Evolutionary conservation across 1,140 invertebrate species (phyloP).

Genomic region (Hestina assimilis): DNA sequence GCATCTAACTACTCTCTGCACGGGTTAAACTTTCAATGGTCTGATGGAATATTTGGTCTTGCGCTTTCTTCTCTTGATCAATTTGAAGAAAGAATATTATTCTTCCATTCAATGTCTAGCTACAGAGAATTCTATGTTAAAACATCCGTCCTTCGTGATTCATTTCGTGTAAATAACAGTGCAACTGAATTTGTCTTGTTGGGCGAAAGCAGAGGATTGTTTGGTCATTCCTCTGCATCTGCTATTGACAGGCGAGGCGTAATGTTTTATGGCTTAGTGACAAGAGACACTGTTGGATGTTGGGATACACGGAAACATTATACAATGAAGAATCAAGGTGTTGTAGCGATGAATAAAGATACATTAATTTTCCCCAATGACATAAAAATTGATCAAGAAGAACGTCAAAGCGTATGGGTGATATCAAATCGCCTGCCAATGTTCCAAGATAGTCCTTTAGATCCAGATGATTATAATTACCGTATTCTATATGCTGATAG

Average conservation of each 20-base stretch:
- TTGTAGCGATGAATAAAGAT: constrained; percentile 79
- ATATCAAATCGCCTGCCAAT: constrained; percentile 86
- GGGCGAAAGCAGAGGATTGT: constrained; percentile 80
- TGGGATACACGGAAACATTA: constrained; percentile 88
- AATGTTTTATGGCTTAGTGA: constrained; percentile 88
- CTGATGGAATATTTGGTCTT: constrained; percentile 89
- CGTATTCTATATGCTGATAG: constrained; percentile 83
- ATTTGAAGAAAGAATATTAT: constrained; percentile 81
- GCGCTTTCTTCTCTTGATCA: constrained; percentile 81
- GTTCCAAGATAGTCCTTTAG: constrained; percentile 81
- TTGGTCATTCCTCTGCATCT: constrained; percentile 85
- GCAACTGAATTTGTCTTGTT: constrained; percentile 81
- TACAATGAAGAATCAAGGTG: constrained; percentile 79
- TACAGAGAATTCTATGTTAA: constrained; percentile 86
- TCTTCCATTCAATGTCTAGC: constrained; percentile 89
- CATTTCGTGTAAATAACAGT: constrained; percentile 75
- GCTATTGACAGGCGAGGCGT: constrained; percentile 84
- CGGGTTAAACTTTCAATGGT: constrained; percentile 88
- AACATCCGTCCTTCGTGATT: constrained; percentile 81
- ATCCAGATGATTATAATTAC: constrained; percentile 85
- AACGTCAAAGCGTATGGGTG: constrained; percentile 85
- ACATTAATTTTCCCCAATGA: constrained; percentile 89
- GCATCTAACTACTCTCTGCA: constrained; percentile 84
- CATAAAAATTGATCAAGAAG: constrained; percentile 84
- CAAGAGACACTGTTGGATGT: constrained; percentile 85